Evolutionary conservation across 1,140 invertebrate genomes (phyloP).

Genomic region (Hormaphis cornu): DNA sequence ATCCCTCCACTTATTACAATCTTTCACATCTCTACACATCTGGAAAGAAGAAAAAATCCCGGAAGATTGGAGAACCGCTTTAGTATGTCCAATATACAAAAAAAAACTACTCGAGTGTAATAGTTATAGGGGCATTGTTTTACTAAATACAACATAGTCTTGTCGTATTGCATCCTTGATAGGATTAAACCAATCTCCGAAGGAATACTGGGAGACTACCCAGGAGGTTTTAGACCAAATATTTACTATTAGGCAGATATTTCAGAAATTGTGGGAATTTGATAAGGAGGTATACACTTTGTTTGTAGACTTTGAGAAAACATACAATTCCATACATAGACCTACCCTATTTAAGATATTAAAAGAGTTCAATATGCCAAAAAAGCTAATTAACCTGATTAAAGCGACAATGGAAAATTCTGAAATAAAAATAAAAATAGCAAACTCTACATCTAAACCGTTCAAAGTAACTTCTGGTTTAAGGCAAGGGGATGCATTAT

Average conservation of each 20-base stretch:
- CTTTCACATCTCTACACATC: too few species aligned
- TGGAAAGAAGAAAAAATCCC: not conserved
- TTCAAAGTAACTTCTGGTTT: conserved; percentile 2
- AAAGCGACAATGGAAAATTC: not conserved
- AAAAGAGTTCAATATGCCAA: not conserved
- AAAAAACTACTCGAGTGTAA: not conserved
- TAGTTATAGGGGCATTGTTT: conserved; percentile 6
- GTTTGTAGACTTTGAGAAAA: too few species aligned
- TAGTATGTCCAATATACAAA: conserved; percentile 1
- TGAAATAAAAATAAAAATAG: conserved; percentile 1
- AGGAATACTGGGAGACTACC: conserved; percentile 6
- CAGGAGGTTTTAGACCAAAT: not conserved
- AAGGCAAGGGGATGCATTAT: conserved; percentile 4
- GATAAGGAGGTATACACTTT: too few species aligned
- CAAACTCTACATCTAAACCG: not conserved
- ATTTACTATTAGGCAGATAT: too few species aligned
- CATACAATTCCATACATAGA: conserved; percentile 9
- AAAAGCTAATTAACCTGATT: not conserved
- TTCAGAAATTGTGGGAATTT: too few species aligned
- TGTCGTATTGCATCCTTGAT: not conserved
- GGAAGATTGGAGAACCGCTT: too few species aligned
- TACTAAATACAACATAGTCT: conserved; percentile 7
- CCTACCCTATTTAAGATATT: too few species aligned
- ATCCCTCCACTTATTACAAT: too few species aligned
- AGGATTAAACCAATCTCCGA: not conserved